phyloP scores from a whole-genome alignment of 2,888 invertebrate genomes.

The Eupelmus urozonus region DNA sequence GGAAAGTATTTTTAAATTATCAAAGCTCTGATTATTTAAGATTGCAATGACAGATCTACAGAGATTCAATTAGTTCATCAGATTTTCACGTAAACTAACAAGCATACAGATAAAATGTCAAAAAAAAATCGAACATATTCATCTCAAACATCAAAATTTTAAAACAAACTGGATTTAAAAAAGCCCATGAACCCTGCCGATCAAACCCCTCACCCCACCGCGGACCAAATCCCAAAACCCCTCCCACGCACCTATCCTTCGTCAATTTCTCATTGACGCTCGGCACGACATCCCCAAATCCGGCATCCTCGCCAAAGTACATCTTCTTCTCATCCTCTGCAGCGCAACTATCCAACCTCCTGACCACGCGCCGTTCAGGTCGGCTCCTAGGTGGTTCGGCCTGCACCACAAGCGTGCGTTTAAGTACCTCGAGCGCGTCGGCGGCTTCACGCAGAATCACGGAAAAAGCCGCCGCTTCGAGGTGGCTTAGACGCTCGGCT shows the following conservation, averaged over 20 bases:
- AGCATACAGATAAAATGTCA: too few relatives aligned
- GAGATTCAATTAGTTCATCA: too few relatives aligned
- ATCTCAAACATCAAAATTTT: too few relatives aligned
- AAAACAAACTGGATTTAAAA: too few relatives aligned
- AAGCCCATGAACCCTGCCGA: too few relatives aligned
- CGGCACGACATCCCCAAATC: conserved; percentile 59
- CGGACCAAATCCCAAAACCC: too few relatives aligned
- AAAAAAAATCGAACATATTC: too few relatives aligned
- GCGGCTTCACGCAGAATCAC: conserved; percentile 64
- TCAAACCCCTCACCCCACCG: too few relatives aligned
- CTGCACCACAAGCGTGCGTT: conserved; percentile 54
- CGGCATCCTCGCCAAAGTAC: conserved; percentile 63
- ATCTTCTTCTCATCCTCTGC: conserved; percentile 27
- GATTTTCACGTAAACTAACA: too few relatives aligned
- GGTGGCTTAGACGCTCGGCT: conserved; percentile 9
- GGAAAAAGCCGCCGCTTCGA: conserved; percentile 63
- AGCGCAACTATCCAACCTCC: not conserved
- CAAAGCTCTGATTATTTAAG: too few relatives aligned
- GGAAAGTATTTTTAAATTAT: too few relatives aligned
- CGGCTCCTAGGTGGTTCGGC: not conserved
- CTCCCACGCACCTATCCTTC: conserved; percentile 69
- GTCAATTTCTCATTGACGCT: conserved; percentile 65
- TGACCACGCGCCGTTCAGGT: not conserved
- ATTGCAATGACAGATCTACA: too few relatives aligned
- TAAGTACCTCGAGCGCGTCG: conserved; percentile 63